Conservation (phyloP, 2,888 invertebrate genomes). For the Noctua janthina region DNA sequence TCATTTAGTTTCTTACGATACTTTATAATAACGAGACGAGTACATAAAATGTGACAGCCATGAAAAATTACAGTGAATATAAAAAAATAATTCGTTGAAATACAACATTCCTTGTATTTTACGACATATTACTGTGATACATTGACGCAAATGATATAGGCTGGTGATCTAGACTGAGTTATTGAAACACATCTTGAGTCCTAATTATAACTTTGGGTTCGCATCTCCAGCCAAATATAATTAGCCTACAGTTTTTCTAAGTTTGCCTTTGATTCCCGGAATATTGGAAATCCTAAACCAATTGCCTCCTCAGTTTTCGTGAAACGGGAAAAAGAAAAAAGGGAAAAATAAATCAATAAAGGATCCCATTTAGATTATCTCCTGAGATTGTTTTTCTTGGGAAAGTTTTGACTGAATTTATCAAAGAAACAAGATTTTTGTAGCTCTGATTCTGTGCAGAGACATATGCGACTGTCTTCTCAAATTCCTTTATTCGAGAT, state of each 20-base stretch:
- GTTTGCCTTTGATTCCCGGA: neutral
- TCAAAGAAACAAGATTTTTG: neutral
- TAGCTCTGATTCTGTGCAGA: neutral
- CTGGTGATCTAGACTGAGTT: slow-evolving; percentile 15
- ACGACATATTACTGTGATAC: slow-evolving; percentile 10
- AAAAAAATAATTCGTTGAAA: slow-evolving; percentile 25
- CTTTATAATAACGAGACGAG: neutral
- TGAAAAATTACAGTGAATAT: slow-evolving; percentile 13
- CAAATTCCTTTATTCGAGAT: neutral
- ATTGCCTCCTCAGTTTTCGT: slow-evolving; percentile 9
- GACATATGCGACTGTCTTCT: neutral
- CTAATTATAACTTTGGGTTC: slow-evolving; percentile 7
- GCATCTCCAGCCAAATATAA: slow-evolving; percentile 3
- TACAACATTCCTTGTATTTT: slow-evolving; percentile 21
- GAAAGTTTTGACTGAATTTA: slow-evolving; percentile 5
- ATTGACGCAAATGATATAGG: slow-evolving; percentile 28
- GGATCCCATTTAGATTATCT: slow-evolving; percentile 25
- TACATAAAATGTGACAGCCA: slow-evolving; percentile 20
- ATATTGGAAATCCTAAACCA: slow-evolving; percentile 33
- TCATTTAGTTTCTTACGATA: neutral
- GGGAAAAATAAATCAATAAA: neutral
- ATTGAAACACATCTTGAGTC: slow-evolving; percentile 17
- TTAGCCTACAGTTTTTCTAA: neutral
- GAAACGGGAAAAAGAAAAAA: neutral
- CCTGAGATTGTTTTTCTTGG: slow-evolving; percentile 14